These are phyloP conservation scores for Epirrhoe alternata DNA, from an alignment of 2,888 invertebrate genomes.

Conservation along the genomic window DNA sequence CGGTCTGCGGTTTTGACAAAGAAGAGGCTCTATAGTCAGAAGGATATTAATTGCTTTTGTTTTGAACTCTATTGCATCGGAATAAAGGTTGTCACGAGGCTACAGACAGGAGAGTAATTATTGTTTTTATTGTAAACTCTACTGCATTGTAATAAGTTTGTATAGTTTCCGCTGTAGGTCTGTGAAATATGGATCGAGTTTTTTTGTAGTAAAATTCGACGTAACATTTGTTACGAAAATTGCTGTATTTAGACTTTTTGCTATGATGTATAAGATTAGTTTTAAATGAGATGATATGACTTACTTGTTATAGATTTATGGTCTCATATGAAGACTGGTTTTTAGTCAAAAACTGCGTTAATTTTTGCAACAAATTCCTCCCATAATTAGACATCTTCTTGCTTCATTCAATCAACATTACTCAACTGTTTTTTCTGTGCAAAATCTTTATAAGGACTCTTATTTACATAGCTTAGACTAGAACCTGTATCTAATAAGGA, in stretches of 20 bases:
- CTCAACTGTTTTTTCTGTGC: slow-evolving; percentile 9
- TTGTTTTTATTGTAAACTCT: slow-evolving; percentile 9
- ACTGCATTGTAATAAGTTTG: slow-evolving; percentile 13
- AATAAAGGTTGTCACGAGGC: slow-evolving; percentile 3
- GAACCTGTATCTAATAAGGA: slow-evolving; percentile 17
- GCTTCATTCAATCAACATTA: slow-evolving; percentile 21
- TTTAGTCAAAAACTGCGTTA: not conserved
- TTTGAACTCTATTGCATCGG: slow-evolving; percentile 14
- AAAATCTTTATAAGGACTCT: slow-evolving; percentile 18
- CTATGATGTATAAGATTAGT: slow-evolving; percentile 4
- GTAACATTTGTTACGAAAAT: slow-evolving; percentile 29
- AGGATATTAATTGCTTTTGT: not conserved
- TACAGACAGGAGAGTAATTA: slow-evolving; percentile 11
- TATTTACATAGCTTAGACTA: slow-evolving; percentile 18
- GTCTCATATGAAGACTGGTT: not conserved
- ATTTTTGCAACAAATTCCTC: slow-evolving; percentile 12
- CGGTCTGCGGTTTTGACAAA: slow-evolving; percentile 34
- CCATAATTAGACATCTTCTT: slow-evolving; percentile 11
- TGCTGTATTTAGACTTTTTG: slow-evolving; percentile 29
- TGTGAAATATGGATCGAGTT: slow-evolving; percentile 37
- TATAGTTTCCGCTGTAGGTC: not conserved
- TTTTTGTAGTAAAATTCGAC: slow-evolving; percentile 26
- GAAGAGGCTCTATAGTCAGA: slow-evolving; percentile 12
- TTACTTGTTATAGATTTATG: not conserved
- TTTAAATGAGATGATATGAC: slow-evolving; percentile 5